Evolutionary conservation across 2,797 vertebrate genomes (phyloP).

Genomic region (Acropternis orthonyx): DNA sequence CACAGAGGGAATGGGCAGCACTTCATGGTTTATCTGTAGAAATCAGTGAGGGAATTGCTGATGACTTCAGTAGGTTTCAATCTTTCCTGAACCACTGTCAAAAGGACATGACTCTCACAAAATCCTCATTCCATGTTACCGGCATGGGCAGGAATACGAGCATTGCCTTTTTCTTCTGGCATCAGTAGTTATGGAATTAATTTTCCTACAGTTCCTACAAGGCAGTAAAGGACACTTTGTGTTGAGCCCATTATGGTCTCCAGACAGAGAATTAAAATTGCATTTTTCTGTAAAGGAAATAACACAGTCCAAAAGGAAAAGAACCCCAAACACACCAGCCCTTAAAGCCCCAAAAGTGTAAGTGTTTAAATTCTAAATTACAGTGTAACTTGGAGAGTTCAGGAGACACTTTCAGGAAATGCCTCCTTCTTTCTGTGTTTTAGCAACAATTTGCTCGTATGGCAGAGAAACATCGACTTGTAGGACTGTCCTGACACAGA

Average conservation of each 20-base stretch:
- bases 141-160: neutral
- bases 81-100: neutral
- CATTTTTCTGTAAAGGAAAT: neutral
- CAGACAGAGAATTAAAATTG: neutral
- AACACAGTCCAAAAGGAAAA: neutral
- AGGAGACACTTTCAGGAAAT: neutral
- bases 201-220: neutral
- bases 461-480: neutral
- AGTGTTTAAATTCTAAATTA: neutral
- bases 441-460: neutral
- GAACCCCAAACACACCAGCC: neutral
- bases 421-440: neutral
- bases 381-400: neutral
- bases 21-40: neutral
- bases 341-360: rapidly evolving
- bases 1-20: neutral
- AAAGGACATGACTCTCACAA: neutral
- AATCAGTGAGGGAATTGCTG: neutral
- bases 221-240: neutral
- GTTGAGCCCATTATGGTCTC: neutral
- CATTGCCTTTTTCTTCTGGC: neutral
- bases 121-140: neutral
- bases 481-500: neutral
- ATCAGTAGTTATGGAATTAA: rapidly evolving
- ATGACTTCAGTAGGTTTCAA: neutral